Evolutionary conservation across 2,113 vertebrate species (phyloP), one percentile per base, ranked within the genome.

Genomic region (Erinaceus europaeus): DNA sequence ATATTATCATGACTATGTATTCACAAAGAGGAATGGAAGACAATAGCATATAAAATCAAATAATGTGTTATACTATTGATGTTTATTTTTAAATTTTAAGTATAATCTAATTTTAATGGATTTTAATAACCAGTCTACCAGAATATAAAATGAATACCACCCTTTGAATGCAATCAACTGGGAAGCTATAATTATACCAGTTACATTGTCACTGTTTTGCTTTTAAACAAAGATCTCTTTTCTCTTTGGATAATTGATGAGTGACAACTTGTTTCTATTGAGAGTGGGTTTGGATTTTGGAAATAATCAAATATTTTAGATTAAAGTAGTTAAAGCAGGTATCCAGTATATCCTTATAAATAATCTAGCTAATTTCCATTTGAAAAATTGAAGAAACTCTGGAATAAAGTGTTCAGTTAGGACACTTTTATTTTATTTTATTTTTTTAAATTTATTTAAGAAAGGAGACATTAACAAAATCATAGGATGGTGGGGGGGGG

Each of bases 1-100:
- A 69, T 29, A 61, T 38, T 9, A 17, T 36, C 6, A 44, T 25
- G 80, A n/a, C n/a, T 15, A 48, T 13, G 65, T 23, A 53, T 27
- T 89, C 13, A 46, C 53, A 20, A 76, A 85, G 50, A 74, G 17
- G 9, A 0, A 74, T 77, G 9, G 65, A 92, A 86, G 10, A 74
- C 36, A 93, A 85, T 48, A 44, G 52, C 69, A 80, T 82, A 32
- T 3, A 73, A 84, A 68, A 55, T 29, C 25, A 89, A 81, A 29
- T 52, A 67, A 14, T 73, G 15, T 52, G 20, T 23, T 75, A 0
- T 36, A 40, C 3, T 25, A 46, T 74, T 53, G 52, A 25, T 77
- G 67, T 67, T 27, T 42, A 59, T 86, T 76, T 81, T 48, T 13
- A 64, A 15, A 65, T 69, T 81, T 74, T 88, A 67, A 25, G 29